A percentile compares a stretch with the other conserved stretches of the same genome.
These are phyloP conservation scores for Harpalus rubripes DNA, from an alignment of 2,888 invertebrate species.

Conservation along the genomic window DNA sequence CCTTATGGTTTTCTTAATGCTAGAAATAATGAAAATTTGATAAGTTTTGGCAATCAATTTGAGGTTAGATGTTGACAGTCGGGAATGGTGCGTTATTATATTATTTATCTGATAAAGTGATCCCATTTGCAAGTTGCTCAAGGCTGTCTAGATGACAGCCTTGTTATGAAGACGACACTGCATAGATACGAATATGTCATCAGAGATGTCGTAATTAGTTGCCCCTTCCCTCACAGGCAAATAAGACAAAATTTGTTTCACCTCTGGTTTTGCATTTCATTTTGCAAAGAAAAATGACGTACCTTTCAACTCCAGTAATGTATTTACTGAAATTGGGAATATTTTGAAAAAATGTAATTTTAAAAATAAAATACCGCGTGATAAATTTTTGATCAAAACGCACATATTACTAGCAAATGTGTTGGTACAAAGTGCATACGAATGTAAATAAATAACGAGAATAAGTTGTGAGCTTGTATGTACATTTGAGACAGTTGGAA, in stretches of 20 bases:
- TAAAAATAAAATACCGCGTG: too few relatives aligned
- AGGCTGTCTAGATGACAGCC: neutral
- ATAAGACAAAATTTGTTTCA: too few relatives aligned
- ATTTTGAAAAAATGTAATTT: too few relatives aligned
- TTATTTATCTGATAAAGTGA: slow-evolving; percentile 40
- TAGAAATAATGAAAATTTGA: slow-evolving; percentile 28
- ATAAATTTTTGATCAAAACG: too few relatives aligned
- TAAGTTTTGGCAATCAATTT: slow-evolving; percentile 19
- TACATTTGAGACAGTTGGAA: too few relatives aligned
- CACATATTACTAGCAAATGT: neutral
- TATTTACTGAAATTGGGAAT: too few relatives aligned
- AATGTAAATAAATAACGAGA: slow-evolving; percentile 15
- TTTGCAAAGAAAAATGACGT: too few relatives aligned
- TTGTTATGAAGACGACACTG: neutral
- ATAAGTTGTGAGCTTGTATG: neutral
- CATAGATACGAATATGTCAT: neutral
- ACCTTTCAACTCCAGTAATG: too few relatives aligned
- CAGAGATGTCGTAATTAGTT: neutral
- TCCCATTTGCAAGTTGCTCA: slow-evolving; percentile 25
- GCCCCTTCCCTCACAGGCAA: too few relatives aligned
- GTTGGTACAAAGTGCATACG: slow-evolving; percentile 9
- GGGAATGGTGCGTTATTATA: slow-evolving; percentile 12
- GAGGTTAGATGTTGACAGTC: slow-evolving; percentile 17
- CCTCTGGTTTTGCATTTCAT: too few relatives aligned
- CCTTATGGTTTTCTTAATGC: neutral